Base-by-base conservation (phyloP, 2,113 vertebrate genomes). In the Ancistrus triradiatus region DNA sequence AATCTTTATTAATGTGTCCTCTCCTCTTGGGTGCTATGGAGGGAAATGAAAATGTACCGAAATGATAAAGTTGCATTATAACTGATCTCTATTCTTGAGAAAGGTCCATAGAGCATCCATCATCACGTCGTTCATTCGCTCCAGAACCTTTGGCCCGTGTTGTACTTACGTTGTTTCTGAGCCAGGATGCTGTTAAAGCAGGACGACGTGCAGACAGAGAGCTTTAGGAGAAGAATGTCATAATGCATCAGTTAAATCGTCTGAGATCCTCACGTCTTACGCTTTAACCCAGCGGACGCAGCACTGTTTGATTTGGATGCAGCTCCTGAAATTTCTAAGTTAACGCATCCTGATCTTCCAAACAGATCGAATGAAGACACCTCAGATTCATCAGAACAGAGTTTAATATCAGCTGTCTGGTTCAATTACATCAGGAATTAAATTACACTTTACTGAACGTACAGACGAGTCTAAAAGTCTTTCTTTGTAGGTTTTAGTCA, bases 291-390 rank as follows among this genome's bases (percentile, higher is more conserved):
- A 17, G 42, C 18, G 37, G 28, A 19, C 17, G 25, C 24, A 13
- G 4, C 69, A 42, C 18, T 81, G 77, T 83, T 83, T 74, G 55
- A 51, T 72, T 81, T 83, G 80, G 77, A 77, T 51, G 17, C 28
- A 46, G 55, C 8, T n/a, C 62, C 59, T 67, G 18, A 10, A 31
- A 31, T 27, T 18, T 69, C 33, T 42, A 43, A 10, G 63, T 43
- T 43, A 22, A 53, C 56, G 50, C 3, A 14, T 48, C 14, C 33
- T 14, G 28, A 60, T 40, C 48, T 24, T 13, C 14, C 27, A 52
- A 33, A 67, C 24, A 51, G 25, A 51, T 52, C 18, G 2, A 2
- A 24, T 43, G 7, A 50, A 33, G 21, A 4, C n/a, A 35, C 22
- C 27, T 31, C 3, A 28, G 15, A 50, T 49, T 42, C 9, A 6